These are phyloP conservation scores for Atta colombica DNA, from an alignment of 1,140 invertebrate genomes.

Conservation along the genomic window DNA sequence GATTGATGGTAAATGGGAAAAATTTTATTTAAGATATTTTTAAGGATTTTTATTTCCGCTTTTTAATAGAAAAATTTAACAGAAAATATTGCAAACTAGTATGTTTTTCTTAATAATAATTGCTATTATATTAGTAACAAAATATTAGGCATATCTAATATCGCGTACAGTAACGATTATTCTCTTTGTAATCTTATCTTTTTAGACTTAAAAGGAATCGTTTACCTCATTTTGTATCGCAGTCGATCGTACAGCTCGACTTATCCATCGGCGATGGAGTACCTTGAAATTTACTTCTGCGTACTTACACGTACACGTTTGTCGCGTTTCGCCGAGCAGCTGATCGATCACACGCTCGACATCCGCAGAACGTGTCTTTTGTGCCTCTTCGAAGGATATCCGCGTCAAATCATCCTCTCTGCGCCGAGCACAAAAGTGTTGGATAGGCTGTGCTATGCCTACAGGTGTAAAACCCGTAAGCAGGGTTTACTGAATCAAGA, in stretches of 20 bases:
- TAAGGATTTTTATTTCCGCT: neutral
- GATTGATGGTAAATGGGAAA: neutral
- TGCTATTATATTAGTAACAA: neutral
- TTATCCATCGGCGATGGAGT: neutral
- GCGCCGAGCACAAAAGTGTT: slow-evolving; percentile 24
- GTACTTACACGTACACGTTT: slow-evolving; percentile 22
- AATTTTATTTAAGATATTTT: neutral
- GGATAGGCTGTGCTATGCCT: slow-evolving; percentile 35
- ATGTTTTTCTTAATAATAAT: neutral
- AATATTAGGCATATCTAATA: neutral
- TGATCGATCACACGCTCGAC: slow-evolving; percentile 68
- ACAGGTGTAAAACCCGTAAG: slow-evolving; percentile 78
- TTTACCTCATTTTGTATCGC: slow-evolving; percentile 12
- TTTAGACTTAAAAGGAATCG: neutral
- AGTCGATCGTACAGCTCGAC: slow-evolving; percentile 25
- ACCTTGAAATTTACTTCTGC: slow-evolving; percentile 43
- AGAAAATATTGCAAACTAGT: slow-evolving; percentile 3
- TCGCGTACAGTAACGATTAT: neutral
- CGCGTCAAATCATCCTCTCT: slow-evolving; percentile 47
- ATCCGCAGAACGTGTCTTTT: slow-evolving; percentile 41
- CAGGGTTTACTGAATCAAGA: slow-evolving; percentile 77
- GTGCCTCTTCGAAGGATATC: slow-evolving; percentile 38
- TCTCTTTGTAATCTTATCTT: neutral
- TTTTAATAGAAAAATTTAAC: neutral
- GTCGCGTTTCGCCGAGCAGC: slow-evolving; percentile 10